Evolutionary conservation across 2,888 invertebrate genomes (phyloP), one percentile per base, ranked within the genome.

Genomic region (Abrostola tripartita): DNA sequence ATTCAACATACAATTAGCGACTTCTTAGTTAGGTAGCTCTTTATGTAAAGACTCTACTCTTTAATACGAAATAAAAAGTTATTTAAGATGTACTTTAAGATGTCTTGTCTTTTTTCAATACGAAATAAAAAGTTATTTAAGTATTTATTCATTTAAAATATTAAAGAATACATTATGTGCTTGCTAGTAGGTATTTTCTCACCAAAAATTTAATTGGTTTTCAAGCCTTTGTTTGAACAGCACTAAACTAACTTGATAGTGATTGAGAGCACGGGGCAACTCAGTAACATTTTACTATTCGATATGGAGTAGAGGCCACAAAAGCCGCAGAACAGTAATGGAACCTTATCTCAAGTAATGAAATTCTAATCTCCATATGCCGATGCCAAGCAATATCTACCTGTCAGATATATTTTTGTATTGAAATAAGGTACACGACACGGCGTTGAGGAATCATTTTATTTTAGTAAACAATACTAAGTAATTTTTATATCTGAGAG

Each of bases 281-380:
- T 38, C 37, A 5, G 50, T 60, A 40, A 44, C 11, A 61, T 68
- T 59, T 38, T 44, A 60, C 52, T 49, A 51, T 61, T 50, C 8
- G 36, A 49, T 12, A 64, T 58, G 37, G 53, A 58, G 63, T 52
- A 62, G 50, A 64, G 65, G 36, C 64, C 63, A 58, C 61, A 70
- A 57, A 41, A 74, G 61, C 65, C 59, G 58, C 63, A 68, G 61
- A 62, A 65, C 57, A 57, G 64, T 65, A 71, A 78, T 70, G 52
- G 66, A 60, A 79, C 63, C 38, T 70, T 71, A 74, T 78, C 68
- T 70, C 60, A n/a, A 67, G 65, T 74, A 78, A 76, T 79, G 63
- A 79, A 76, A 79, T 79, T 76, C 63, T 74, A 74, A 76, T 74
- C 70, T 70, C 61, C 65, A 65, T 70, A 50, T 63, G 71, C 56